Conservation (phyloP, 2,113 vertebrate species). For the Seriola aureovittata region DNA sequence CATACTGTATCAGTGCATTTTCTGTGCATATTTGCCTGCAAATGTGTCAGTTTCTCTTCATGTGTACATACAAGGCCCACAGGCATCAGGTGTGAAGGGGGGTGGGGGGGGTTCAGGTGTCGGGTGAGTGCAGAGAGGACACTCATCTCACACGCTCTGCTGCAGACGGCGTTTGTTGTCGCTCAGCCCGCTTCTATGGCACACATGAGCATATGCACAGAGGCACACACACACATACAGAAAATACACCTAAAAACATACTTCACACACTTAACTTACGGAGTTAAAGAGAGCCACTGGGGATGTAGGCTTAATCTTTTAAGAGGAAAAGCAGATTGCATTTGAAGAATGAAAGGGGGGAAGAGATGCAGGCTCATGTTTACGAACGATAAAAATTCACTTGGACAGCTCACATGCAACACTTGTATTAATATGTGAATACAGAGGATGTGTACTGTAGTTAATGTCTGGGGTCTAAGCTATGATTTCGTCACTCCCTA, state of each 20-base stretch:
- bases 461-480: not conserved
- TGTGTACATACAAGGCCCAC: conserved; percentile 31
- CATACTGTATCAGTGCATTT: conserved; percentile 22
- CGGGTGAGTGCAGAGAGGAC: conserved; percentile 59
- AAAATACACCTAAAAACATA: conserved; percentile 62
- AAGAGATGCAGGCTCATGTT: conserved; percentile 41
- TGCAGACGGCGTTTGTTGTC: conserved; percentile 76
- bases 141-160: conserved; percentile 55
- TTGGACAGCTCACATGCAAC: not conserved
- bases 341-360: conserved; percentile 28
- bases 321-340: conserved; percentile 56
- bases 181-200: conserved; percentile 49
- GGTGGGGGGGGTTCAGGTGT: conserved; percentile 78
- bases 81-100: conserved; percentile 81
- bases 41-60: conserved; percentile 3
- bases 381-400: conserved; percentile 36
- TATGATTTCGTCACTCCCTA: not conserved
- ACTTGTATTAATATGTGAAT: not conserved
- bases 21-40: conserved; percentile 1
- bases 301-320: conserved; percentile 57
- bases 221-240: not conserved
- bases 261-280: conserved; percentile 56
- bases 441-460: not conserved
- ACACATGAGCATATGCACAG: conserved; percentile 52
- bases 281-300: conserved; percentile 44